Base-by-base conservation (phyloP, 2,888 invertebrate species). In the Rhagium mordax region DNA sequence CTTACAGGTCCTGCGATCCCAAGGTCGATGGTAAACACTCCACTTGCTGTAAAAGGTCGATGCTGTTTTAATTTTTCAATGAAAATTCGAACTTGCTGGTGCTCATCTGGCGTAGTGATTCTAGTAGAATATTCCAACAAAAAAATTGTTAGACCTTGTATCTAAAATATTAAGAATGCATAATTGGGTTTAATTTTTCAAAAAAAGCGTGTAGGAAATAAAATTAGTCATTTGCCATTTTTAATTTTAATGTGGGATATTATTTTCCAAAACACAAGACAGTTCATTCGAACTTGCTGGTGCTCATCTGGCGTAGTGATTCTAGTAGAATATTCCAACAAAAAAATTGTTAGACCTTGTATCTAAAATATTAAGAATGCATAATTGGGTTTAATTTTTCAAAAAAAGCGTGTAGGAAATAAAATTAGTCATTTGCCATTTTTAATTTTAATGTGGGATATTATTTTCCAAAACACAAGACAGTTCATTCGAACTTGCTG, bases 401-500 rank as follows among this genome's bases (percentile, higher is more conserved):
- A n/a, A n/a, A n/a, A n/a, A n/a, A n/a, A n/a, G n/a, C n/a, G n/a
- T n/a, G n/a, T n/a, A n/a, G n/a, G n/a, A n/a, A n/a, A n/a, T n/a
- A n/a, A n/a, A n/a, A n/a, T n/a, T n/a, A n/a, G n/a, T n/a, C n/a
- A n/a, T n/a, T n/a, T n/a, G n/a, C n/a, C n/a, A n/a, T n/a, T n/a
- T n/a, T n/a, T n/a, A n/a, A n/a, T n/a, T n/a, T n/a, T n/a, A n/a
- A n/a, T n/a, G n/a, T n/a, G n/a, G n/a, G n/a, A n/a, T n/a, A n/a
- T n/a, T n/a, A n/a, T n/a, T n/a, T n/a, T n/a, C n/a, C n/a, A n/a
- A n/a, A n/a, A n/a, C n/a, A n/a, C n/a, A n/a, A n/a, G n/a, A n/a
- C n/a, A n/a, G n/a, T n/a, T n/a, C n/a, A 87, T 81, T 59, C 88
- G 77, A n/a, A 88, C 80, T 78, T 88, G 87, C 72, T 86, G 86